These are phyloP conservation scores for Ondatra zibethicus DNA, from an alignment of 2,113 vertebrate species.

Conservation along the genomic window DNA sequence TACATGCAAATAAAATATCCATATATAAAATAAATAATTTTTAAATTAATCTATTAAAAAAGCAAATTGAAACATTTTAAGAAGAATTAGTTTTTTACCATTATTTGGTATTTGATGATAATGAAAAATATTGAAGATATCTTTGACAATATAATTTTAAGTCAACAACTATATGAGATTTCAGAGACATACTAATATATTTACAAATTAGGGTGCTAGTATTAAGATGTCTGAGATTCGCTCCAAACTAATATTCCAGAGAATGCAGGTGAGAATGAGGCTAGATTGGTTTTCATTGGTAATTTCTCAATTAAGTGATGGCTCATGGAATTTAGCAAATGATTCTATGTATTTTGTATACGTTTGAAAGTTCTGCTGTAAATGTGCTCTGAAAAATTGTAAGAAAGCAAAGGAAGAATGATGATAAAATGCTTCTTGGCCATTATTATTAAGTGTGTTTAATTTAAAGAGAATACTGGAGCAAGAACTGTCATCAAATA, in stretches of 20 bases:
- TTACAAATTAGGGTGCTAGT: neutral
- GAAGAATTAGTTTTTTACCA: neutral
- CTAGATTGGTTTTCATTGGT: neutral
- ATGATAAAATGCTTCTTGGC: neutral
- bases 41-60: neutral
- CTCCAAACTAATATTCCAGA: conserved; percentile 26
- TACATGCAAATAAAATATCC: neutral
- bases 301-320: neutral
- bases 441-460: conserved; percentile 5
- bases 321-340: neutral
- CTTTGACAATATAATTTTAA: neutral
- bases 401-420: neutral
- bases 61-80: neutral
- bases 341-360: neutral
- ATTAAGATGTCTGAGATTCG: neutral
- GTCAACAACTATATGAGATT: neutral
- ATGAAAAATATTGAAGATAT: neutral
- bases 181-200: neutral
- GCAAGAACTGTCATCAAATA: neutral
- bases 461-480: neutral
- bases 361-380: conserved; percentile 23
- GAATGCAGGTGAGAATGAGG: neutral
- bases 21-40: neutral
- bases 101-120: neutral
- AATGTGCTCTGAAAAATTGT: neutral